Percentiles rank a stretch among this genome's conserved stretches.
These are phyloP conservation scores for Notodonta ziczac DNA, from an alignment of 2,888 invertebrate genomes.

Conservation along the genomic window DNA sequence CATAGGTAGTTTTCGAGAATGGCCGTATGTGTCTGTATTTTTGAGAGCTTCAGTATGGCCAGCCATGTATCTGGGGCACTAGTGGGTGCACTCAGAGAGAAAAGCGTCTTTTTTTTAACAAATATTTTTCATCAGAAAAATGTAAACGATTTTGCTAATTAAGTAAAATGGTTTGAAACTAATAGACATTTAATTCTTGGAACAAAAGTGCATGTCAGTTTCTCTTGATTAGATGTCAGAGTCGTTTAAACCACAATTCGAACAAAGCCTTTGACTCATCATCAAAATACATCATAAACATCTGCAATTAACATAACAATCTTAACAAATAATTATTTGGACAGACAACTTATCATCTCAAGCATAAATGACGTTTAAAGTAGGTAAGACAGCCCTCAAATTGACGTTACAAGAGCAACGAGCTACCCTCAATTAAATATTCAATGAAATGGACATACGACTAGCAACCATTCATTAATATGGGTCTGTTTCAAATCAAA, in stretches of 20 bases:
- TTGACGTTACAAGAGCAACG: neutral
- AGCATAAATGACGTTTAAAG: neutral
- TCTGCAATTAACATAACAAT: too few relatives aligned
- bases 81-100: constrained; percentile 23
- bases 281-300: too few relatives aligned
- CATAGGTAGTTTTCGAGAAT: neutral
- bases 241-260: too few relatives aligned
- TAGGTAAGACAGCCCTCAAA: neutral
- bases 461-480: neutral
- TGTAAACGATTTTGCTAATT: too few relatives aligned
- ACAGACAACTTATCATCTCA: too few relatives aligned
- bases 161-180: too few relatives aligned
- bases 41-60: constrained; percentile 29
- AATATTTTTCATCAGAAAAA: too few relatives aligned
- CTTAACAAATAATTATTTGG: too few relatives aligned
- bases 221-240: too few relatives aligned
- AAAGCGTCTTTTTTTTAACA: constrained; percentile 16
- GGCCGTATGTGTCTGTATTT: constrained; percentile 14
- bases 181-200: too few relatives aligned
- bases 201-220: too few relatives aligned
- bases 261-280: too few relatives aligned
- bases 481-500: neutral
- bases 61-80: constrained; percentile 36
- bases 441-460: neutral
- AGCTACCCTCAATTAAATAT: neutral